A percentile compares a stretch with the other conserved stretches of the same genome.
phyloP scores from a whole-genome alignment of 2,797 vertebrate species.

The Periparus ater region DNA sequence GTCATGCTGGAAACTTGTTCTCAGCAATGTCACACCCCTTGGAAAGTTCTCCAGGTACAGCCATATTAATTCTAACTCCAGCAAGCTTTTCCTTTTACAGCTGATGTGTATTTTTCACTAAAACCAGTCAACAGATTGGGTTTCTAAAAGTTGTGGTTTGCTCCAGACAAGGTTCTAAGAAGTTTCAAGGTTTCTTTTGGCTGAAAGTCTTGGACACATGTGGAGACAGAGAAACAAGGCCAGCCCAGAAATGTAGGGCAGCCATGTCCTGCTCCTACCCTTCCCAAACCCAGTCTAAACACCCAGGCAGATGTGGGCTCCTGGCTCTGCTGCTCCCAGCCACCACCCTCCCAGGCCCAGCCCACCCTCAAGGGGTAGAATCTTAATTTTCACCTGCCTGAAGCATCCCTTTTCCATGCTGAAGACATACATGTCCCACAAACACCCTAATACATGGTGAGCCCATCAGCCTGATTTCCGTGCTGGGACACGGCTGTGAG shows the following conservation, averaged over 20 bases:
- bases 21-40: neutral
- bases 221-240: neutral
- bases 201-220: neutral
- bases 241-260: neutral
- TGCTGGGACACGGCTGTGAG: neutral
- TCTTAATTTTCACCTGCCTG: neutral
- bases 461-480: neutral
- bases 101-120: neutral
- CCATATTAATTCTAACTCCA: neutral
- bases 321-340: neutral
- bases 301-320: accelerated
- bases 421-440: accelerated
- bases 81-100: neutral
- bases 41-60: neutral
- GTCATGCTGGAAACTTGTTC: neutral
- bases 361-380: neutral
- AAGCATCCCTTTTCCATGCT: neutral
- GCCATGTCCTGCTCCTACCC: neutral
- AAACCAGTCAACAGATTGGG: neutral
- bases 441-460: neutral
- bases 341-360: neutral
- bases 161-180: neutral
- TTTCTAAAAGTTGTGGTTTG: neutral
- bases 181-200: neutral
- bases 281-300: neutral